Evolutionary conservation across 2,888 invertebrate genomes (phyloP), one percentile per base, ranked within the genome.

Genomic region (Caenorhabditis doughertyi): DNA sequence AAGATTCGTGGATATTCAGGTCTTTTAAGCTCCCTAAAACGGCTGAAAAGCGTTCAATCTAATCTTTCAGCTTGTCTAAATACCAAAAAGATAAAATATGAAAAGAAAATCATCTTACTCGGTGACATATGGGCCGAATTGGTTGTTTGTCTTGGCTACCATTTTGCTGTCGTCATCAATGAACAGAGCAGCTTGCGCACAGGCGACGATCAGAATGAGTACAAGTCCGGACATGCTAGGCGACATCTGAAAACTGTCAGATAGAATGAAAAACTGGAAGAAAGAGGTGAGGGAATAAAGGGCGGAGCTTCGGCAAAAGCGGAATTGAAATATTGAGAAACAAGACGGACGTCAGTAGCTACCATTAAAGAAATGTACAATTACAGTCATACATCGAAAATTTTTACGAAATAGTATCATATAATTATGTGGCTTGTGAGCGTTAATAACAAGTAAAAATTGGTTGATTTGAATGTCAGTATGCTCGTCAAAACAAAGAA

Each of bases 191-290:
- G 77, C 68, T 55, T 77, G 68, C 11, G 68, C 51, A n/a, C 68
- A 53, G 8, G 68, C 68, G 23, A 77, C 16, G 42, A 77, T 47
- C 51, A 77, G 32, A 21, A 77, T 13, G 55, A 77, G 62, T 68
- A 77, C 77, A 68, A 77, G 68, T 77, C 68, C 77, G 44, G 62
- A 77, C 68, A 65, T 74, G 32, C 3, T 74, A 7, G 47, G 44
- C 44, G 77, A 68, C 68, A 77, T 77, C 68, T 77, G 60, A 77
- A 77, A 60, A 35, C 16, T 56, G 44, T 53, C 29, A 65, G 29
- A 32, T 8, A 39, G 25, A n/a, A 4, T 39, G 23, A 39, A 16
- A 39, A 27, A 18, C 11, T 35, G 53, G 11, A 9, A 9, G 27
- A 32, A 56, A 70, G 29, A 32, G 35, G 47, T 27, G 35, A 9